Evolutionary conservation across 2,888 invertebrate species (phyloP), one percentile per base, ranked within the genome.

Genomic region (Meta bourneti): DNA sequence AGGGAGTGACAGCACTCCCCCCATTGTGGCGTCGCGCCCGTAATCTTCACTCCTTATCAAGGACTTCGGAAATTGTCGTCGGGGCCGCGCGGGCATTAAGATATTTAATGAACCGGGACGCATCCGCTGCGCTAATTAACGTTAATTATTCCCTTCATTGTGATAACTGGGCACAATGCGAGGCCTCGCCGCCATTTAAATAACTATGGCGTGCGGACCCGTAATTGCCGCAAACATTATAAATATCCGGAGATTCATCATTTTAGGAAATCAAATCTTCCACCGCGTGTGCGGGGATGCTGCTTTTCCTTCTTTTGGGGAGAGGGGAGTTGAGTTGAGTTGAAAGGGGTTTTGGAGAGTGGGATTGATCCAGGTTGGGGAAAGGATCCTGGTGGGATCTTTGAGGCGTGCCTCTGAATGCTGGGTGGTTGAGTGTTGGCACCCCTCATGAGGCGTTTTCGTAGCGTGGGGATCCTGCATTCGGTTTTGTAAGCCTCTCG

Each of bases 151-250:
- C 88, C 81, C 81, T 88, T 81, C 88, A 88, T 88, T 88, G 88
- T 88, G 88, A 88, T 88, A 88, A 81, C 88, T 75, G 74, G 81
- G 81, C 88, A 88, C 88, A 88, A 82, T 75, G 81, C 81, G 19
- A 52, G 74, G 52, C 54, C 88, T 1, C 79, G 8, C 20, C 54
- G 79, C 87, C 88, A 88, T 88, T 88, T 88, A 88, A 88, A 88
- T 88, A 75, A 88, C 88, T 88, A 88, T 88, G 88, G 88, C 88
- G 88, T 81, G 88, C 88, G 20, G 75, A 49, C 88, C 69, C 72
- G 88, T 88, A 88, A 88, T 88, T 88, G 88, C 88, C 88, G 88
- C 81, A 88, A 88, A 88, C 88, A 81, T 88, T 88, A 88, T 88
- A 88, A 88, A 88, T 88, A 88, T 88, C 81, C 88, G 88, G 88